These are phyloP conservation scores for Neodiprion lecontei DNA, from an alignment of 1,140 invertebrate genomes.

Conservation along the genomic window DNA sequence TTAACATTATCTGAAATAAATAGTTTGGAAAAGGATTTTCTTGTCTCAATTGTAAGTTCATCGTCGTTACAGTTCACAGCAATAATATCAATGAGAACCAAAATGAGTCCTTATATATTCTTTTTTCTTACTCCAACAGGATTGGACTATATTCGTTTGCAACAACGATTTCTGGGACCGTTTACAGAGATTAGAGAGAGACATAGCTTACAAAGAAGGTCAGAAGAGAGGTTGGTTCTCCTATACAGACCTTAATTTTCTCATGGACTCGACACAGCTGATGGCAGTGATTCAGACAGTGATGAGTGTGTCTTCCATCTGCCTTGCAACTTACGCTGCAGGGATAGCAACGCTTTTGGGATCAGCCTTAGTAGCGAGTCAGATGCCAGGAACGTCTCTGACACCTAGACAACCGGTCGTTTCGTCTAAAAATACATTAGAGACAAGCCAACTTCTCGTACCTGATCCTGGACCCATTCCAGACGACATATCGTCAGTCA, in stretches of 20 bases:
- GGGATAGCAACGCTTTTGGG: conserved; percentile 75
- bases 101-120: conserved; percentile 21
- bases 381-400: conserved; percentile 62
- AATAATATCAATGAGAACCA: conserved; percentile 24
- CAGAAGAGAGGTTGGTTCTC: conserved; percentile 82
- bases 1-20: conserved; percentile 80
- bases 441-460: not conserved
- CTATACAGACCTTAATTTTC: conserved; percentile 78
- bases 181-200: conserved; percentile 72
- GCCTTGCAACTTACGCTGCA: conserved; percentile 75
- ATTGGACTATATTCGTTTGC: conserved; percentile 83
- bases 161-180: conserved; percentile 75
- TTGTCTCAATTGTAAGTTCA: conserved; percentile 84
- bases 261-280: conserved; percentile 65
- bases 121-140: conserved; percentile 63
- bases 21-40: conserved; percentile 85
- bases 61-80: conserved; percentile 21
- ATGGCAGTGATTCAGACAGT: conserved; percentile 64
- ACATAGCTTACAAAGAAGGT: conserved; percentile 76
- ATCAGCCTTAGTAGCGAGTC: conserved; percentile 70
- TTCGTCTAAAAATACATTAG: not conserved
- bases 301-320: conserved; percentile 69
- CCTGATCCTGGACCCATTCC: not conserved
- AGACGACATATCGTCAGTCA: not conserved
- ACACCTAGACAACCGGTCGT: conserved; percentile 14